A percentile compares a stretch with the other conserved stretches of the same genome.
phyloP scores from a whole-genome alignment of 2,113 vertebrate species.

The Tor tambroides region DNA sequence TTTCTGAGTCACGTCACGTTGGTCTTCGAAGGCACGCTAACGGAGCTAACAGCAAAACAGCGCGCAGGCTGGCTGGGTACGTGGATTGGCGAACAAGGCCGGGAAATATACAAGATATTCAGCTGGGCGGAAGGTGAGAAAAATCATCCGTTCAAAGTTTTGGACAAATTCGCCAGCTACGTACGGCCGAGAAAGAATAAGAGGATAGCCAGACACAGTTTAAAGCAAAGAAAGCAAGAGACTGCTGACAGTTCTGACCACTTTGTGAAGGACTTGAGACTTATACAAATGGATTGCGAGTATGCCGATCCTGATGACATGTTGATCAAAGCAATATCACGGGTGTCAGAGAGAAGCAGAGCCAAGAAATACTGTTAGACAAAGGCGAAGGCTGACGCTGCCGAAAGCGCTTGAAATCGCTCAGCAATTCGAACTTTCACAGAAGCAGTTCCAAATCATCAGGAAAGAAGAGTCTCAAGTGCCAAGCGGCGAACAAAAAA shows the following conservation, averaged over 20 bases:
- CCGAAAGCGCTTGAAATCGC: slow-evolving; percentile 45
- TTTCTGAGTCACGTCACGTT: too few relatives aligned
- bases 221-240: slow-evolving; percentile 45
- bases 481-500: background rate
- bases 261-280: slow-evolving; percentile 37
- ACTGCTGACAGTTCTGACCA: slow-evolving; percentile 39
- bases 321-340: slow-evolving; percentile 38
- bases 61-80: too few relatives aligned
- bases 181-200: slow-evolving; percentile 24
- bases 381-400: slow-evolving; percentile 36
- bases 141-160: too few relatives aligned
- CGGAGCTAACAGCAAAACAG: too few relatives aligned
- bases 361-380: slow-evolving; percentile 43
- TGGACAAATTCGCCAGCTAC: too few relatives aligned
- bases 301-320: slow-evolving; percentile 42
- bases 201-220: slow-evolving; percentile 32
- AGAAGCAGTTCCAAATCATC: slow-evolving; percentile 37
- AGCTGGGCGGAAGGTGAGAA: too few relatives aligned
- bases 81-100: too few relatives aligned
- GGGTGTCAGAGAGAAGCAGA: slow-evolving; percentile 30
- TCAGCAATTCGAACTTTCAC: slow-evolving; percentile 46
- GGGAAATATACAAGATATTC: too few relatives aligned
- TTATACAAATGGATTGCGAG: slow-evolving; percentile 38
- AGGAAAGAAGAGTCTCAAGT: slow-evolving; percentile 42
- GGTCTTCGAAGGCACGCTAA: too few relatives aligned